Conservation (phyloP, 2,888 invertebrate species). For the Caradrina clavipalpis region DNA sequence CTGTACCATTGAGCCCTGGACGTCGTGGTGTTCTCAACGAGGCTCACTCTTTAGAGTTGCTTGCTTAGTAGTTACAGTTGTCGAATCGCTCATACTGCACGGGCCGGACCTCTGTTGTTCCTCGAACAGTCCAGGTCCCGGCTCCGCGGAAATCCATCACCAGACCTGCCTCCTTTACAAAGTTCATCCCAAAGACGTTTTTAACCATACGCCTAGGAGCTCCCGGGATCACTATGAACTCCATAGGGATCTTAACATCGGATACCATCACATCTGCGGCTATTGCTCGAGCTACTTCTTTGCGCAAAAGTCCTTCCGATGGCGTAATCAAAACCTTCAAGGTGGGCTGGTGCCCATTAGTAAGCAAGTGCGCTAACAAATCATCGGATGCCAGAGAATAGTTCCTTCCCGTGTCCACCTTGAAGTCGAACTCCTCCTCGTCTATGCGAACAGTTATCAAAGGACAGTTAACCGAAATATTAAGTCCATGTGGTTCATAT, state of each 20-base stretch:
- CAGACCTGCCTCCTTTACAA: constrained; percentile 23
- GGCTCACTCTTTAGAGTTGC: no score
- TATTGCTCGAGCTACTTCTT: constrained; percentile 8
- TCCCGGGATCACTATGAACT: constrained; percentile 9
- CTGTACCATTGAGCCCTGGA: neutral
- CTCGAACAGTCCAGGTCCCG: constrained; percentile 22
- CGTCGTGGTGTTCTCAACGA: neutral
- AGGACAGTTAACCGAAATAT: neutral
- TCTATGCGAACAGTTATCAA: constrained; percentile 16
- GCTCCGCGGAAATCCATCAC: constrained; percentile 21
- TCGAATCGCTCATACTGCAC: neutral
- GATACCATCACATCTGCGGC: constrained; percentile 6
- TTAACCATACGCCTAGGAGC: neutral
- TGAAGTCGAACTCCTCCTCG: constrained; percentile 15
- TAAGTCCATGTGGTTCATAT: constrained; percentile 7
- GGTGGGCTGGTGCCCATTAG: neutral
- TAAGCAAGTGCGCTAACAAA: constrained; percentile 7
- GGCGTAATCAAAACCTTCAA: constrained; percentile 1
- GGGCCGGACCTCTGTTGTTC: neutral
- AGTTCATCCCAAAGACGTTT: constrained; percentile 30
- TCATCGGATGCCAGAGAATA: constrained; percentile 13
- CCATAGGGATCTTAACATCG: constrained; percentile 9
- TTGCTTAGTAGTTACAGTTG: no score
- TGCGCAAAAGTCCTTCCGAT: neutral
- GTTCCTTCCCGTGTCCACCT: constrained; percentile 26